A percentile compares a stretch with the other conserved stretches of the same genome.
phyloP scores from a whole-genome alignment of 2,797 vertebrate species.

The Coreius guichenoti region DNA sequence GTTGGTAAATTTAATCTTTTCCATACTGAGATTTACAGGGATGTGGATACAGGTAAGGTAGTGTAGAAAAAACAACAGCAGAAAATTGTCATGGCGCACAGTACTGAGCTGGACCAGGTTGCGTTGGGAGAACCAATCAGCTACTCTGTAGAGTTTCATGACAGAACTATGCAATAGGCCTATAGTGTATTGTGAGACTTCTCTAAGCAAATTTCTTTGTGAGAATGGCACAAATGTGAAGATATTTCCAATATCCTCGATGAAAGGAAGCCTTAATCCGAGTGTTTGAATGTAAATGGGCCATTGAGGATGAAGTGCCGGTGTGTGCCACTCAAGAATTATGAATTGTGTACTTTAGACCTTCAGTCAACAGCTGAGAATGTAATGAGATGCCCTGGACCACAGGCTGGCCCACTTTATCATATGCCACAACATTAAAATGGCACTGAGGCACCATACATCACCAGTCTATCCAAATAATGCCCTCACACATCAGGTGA shows the following conservation, averaged over 20 bases:
- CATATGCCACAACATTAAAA: slow-evolving; percentile 38
- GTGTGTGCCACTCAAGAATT: slow-evolving; percentile 29
- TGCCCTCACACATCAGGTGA: slow-evolving; percentile 43
- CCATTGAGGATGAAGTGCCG: slow-evolving; percentile 31
- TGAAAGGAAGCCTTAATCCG: background rate
- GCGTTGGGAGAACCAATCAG: background rate
- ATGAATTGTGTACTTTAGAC: slow-evolving; percentile 39
- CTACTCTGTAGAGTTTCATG: background rate
- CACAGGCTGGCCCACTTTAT: slow-evolving; percentile 44
- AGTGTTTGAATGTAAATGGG: slow-evolving; percentile 27
- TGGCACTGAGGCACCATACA: slow-evolving; percentile 63
- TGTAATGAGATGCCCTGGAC: slow-evolving; percentile 27
- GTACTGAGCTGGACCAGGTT: background rate
- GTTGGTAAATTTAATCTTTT: too few species aligned
- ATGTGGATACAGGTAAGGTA: too few species aligned
- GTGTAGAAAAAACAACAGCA: too few species aligned
- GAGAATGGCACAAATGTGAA: background rate
- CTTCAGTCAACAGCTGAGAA: slow-evolving; percentile 51
- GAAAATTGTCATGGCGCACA: background rate
- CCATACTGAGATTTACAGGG: too few species aligned
- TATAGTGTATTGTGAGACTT: too few species aligned
- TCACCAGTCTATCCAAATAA: slow-evolving; percentile 59
- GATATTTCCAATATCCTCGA: background rate
- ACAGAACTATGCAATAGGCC: slow-evolving; percentile 64
- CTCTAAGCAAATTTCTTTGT: background rate